Base-by-base conservation (phyloP, 2,113 vertebrate genomes). In the Rhagologus leucostigma region DNA sequence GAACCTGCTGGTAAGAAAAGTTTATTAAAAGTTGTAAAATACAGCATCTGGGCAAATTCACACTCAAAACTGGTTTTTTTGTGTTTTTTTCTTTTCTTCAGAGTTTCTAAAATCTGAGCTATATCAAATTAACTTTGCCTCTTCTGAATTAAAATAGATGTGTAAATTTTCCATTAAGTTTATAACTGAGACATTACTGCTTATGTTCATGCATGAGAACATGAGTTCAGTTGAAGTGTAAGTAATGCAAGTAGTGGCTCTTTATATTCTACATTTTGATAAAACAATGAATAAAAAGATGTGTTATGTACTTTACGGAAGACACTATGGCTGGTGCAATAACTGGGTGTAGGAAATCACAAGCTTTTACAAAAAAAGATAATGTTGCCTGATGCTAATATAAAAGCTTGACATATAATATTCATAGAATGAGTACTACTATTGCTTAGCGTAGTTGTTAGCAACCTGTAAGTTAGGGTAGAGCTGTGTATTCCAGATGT, bases 1-100 rank as follows among this genome's bases (percentile, higher is more conserved):
- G 95, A 99, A 99, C 69, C 97, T 99, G 80, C 98, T 99, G 99
- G 99, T 99, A 97, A 99, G 99, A 90, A 37, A 84, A 89, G n/a
- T 26, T 87, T 11, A 30, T 47, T 22, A 10, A 4, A 84, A 84
- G 14, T 56, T 84, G 37, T 86, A 29, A 80, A 50, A 81, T 59
- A n/a, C 14, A 63, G 11, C 33, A 46, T 42, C 29, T 90, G 78
- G 57, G 29, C 27, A 77, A 78, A 63, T 59, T 59, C 53, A 74
- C 42, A 37, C 18, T 57, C 42, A 46, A 32, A 69, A n/a, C 5
- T 14, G 10, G 1, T 1, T 41, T 6, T 41, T 56, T 47, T 30
- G 26, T 16, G 32, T 9, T 16, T 49, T 12, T 4, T 12, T 14
- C 30, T 53, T 49, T 81, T 26, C 6, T 41, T 13, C 19, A 55